Evolutionary conservation across 2,113 vertebrate species (phyloP).

Genomic region (Peucedramus taeniatus): DNA sequence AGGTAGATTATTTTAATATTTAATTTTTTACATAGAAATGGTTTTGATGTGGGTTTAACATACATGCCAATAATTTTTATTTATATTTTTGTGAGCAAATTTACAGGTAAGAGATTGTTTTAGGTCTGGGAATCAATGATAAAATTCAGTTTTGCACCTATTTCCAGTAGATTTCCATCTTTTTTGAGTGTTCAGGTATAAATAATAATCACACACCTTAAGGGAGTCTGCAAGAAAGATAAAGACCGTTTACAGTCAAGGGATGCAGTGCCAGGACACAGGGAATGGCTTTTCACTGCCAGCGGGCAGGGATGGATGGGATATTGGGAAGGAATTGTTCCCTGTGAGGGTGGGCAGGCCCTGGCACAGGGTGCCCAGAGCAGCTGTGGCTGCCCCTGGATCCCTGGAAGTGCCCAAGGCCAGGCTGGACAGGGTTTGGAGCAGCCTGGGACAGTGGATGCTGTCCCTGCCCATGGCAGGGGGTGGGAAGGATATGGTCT

Average conservation of each 20-base stretch:
- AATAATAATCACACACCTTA: not conserved
- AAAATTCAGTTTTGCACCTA: not conserved
- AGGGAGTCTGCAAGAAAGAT: not conserved
- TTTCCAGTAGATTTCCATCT: not conserved
- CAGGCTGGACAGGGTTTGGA: not conserved
- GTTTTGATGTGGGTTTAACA: not conserved
- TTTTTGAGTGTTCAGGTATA: not conserved
- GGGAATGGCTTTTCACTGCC: not conserved
- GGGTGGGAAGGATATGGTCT: no score
- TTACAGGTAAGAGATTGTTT: not conserved
- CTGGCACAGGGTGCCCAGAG: not conserved
- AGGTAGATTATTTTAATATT: not conserved
- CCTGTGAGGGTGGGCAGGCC: not conserved
- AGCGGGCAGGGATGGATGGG: not conserved
- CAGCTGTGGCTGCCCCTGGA: not conserved
- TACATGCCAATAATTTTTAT: not conserved
- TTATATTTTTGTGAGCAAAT: not conserved
- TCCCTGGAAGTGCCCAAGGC: not conserved
- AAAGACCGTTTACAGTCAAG: not conserved
- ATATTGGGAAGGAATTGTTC: not conserved
- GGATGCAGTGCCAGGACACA: accelerated
- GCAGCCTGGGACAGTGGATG: not conserved
- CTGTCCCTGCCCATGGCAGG: not conserved
- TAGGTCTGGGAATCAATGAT: not conserved
- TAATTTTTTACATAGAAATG: not conserved